These are phyloP conservation scores for Zapornia atra DNA, from an alignment of 2,113 vertebrate species.

Conservation along the genomic window DNA sequence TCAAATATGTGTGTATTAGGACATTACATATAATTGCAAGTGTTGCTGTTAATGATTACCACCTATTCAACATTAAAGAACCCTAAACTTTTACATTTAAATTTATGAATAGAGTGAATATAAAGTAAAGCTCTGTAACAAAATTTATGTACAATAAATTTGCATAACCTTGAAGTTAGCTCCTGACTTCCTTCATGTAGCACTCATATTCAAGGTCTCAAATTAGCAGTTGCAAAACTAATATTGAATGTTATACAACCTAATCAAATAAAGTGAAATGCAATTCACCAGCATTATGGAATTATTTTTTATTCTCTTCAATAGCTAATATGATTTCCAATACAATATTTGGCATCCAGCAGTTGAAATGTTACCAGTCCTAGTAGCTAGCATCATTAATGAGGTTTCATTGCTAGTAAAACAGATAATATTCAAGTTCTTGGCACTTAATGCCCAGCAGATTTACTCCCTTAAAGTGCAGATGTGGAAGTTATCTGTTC, in stretches of 20 bases:
- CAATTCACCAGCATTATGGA: neutral
- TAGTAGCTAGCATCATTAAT: neutral
- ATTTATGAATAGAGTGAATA: neutral
- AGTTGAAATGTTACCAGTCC: neutral
- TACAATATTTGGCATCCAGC: neutral
- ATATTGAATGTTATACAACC: neutral
- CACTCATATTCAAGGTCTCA: neutral
- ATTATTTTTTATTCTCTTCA: neutral
- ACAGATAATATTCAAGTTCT: neutral
- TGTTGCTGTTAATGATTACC: neutral
- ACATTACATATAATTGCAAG: neutral
- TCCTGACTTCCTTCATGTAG: neutral
- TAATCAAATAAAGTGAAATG: neutral
- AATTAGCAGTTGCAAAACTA: neutral
- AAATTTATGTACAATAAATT: neutral
- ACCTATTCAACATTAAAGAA: neutral
- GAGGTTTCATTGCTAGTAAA: neutral
- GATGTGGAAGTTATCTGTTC: neutral
- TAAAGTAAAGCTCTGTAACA: neutral
- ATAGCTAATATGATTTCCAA: neutral
- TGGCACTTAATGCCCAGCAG: neutral
- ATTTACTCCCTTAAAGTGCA: neutral
- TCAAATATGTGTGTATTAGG: neutral
- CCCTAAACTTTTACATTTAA: neutral
- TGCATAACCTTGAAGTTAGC: neutral